Percentiles rank a stretch among this genome's conserved stretches.
These are phyloP conservation scores for Perca schrenkii DNA, from an alignment of 2,113 vertebrate species.

Conservation along the genomic window DNA sequence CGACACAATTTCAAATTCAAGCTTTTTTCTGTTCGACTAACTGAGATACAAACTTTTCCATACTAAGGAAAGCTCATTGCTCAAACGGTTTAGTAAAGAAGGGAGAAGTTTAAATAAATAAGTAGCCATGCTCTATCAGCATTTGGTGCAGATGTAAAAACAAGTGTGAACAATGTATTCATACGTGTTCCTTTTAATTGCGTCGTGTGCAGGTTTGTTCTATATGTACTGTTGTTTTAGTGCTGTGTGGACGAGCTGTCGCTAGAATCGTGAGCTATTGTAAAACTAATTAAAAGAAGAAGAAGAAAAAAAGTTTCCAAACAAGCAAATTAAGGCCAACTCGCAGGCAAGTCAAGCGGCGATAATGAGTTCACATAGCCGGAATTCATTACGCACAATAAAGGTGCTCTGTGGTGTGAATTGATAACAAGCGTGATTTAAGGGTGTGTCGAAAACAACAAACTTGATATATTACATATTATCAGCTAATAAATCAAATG, in stretches of 20 bases:
- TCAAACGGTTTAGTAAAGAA: background rate
- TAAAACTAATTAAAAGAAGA: conserved; percentile 11
- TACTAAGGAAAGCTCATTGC: background rate
- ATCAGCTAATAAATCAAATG: background rate
- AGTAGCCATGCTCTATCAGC: no score
- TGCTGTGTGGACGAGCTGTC: background rate
- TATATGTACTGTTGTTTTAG: background rate
- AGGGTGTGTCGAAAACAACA: background rate
- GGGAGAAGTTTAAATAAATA: no score
- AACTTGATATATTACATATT: background rate
- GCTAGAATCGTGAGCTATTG: background rate
- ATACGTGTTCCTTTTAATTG: background rate
- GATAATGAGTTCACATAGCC: conserved; percentile 45
- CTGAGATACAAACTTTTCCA: background rate
- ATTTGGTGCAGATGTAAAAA: background rate
- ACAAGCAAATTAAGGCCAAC: conserved; percentile 74
- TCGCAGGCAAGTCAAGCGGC: conserved; percentile 67
- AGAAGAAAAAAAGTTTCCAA: conserved; percentile 22
- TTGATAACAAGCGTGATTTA: conserved; percentile 20
- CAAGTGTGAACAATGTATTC: background rate
- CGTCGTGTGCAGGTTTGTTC: background rate
- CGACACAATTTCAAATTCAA: background rate
- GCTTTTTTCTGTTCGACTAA: background rate
- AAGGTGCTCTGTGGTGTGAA: conserved; percentile 19
- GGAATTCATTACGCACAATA: conserved; percentile 45